phyloP scores from a whole-genome alignment of 2,888 invertebrate species.

The Torymus aiolomorphi region DNA sequence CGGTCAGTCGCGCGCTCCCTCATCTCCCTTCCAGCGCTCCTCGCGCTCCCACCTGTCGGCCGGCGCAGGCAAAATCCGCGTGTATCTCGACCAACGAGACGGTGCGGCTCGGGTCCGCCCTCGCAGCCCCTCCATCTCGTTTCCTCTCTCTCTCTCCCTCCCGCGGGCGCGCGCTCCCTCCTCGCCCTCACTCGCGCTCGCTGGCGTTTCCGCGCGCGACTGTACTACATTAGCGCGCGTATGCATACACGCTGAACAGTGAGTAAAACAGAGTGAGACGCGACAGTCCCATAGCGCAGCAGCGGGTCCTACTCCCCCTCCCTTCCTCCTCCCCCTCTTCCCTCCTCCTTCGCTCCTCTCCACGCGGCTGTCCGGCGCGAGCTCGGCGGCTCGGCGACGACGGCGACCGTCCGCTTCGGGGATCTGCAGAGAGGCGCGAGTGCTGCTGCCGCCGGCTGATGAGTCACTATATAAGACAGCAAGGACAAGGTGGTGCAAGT shows the following conservation, averaged over 20 bases:
- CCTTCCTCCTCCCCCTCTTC: slow-evolving; percentile 15
- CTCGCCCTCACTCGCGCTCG: slow-evolving; percentile 15
- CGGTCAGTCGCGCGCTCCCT: background rate
- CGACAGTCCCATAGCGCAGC: slow-evolving; percentile 34
- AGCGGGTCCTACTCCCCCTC: slow-evolving; percentile 32
- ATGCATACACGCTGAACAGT: slow-evolving; percentile 41
- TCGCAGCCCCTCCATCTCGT: slow-evolving; percentile 66
- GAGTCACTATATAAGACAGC: slow-evolving; percentile 76
- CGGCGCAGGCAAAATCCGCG: slow-evolving; percentile 55
- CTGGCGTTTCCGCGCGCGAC: background rate
- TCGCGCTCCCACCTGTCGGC: slow-evolving; percentile 57
- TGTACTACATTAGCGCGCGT: slow-evolving; percentile 49
- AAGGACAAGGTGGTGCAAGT: slow-evolving; percentile 75
- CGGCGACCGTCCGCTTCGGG: slow-evolving; percentile 35
- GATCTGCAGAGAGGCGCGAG: slow-evolving; percentile 56
- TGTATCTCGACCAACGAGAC: slow-evolving; percentile 67
- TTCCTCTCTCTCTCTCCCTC: slow-evolving; percentile 45
- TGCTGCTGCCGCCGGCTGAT: slow-evolving; percentile 69
- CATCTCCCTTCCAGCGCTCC: slow-evolving; percentile 28
- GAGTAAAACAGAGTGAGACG: slow-evolving; percentile 46
- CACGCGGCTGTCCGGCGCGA: too few species aligned
- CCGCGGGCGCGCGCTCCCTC: background rate
- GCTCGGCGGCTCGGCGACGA: slow-evolving; percentile 16
- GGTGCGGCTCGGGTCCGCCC: slow-evolving; percentile 66
- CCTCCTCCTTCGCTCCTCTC: background rate